Percentiles rank a stretch among this genome's conserved stretches.
These are phyloP conservation scores for Leptopilina clavipes DNA, from an alignment of 1,140 invertebrate genomes.

Conservation along the genomic window DNA sequence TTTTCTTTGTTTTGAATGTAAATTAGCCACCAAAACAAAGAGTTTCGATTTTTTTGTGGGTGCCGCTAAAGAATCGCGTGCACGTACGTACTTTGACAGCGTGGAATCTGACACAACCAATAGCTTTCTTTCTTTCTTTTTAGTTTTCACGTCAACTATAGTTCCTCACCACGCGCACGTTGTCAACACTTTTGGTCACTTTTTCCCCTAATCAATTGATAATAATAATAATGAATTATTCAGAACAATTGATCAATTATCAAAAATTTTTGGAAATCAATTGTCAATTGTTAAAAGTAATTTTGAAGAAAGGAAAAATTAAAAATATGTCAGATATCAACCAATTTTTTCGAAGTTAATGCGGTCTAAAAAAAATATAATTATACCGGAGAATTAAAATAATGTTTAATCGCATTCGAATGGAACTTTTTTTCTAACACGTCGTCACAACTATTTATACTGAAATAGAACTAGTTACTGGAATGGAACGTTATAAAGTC, in stretches of 20 bases:
- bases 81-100: background rate
- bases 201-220: background rate
- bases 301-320: background rate
- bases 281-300: too few species aligned
- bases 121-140: conserved; percentile 6
- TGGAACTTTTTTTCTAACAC: background rate
- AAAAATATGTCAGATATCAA: background rate
- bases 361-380: background rate
- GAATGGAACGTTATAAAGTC: background rate
- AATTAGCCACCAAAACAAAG: background rate
- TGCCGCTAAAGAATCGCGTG: conserved; percentile 1
- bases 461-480: conserved; percentile 20
- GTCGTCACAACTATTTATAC: background rate
- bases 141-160: conserved; percentile 9
- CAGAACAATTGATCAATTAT: too few species aligned
- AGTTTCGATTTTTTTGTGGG: background rate
- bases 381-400: background rate
- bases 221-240: too few species aligned
- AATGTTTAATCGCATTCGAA: background rate
- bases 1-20: background rate
- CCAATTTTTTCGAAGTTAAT: too few species aligned
- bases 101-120: conserved; percentile 21
- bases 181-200: background rate
- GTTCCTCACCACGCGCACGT: conserved; percentile 25
- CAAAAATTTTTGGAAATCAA: too few species aligned